These are phyloP conservation scores for Danio kyathit DNA, from an alignment of 2,797 vertebrate species.

Conservation along the genomic window DNA sequence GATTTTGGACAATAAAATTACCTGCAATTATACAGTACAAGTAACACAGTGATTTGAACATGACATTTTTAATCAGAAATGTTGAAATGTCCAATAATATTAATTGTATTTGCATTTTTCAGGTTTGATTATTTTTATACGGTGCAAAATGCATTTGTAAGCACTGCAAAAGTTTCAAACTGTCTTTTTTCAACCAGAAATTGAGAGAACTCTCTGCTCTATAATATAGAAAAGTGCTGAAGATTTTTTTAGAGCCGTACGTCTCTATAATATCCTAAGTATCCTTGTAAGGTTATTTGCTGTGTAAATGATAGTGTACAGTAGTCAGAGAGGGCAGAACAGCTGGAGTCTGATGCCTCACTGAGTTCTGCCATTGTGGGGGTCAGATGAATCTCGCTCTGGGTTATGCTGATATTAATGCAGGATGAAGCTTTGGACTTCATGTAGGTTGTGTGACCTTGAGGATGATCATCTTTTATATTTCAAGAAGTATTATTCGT, in stretches of 20 bases:
- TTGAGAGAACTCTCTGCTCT: not conserved
- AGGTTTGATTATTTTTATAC: no score
- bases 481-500: not conserved
- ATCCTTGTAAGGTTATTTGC: conserved; percentile 26
- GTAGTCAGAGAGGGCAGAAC: conserved; percentile 18
- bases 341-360: conserved; percentile 28
- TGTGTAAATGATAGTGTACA: conserved; percentile 28
- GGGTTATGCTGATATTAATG: conserved; percentile 18
- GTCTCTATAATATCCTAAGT: not conserved
- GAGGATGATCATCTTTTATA: not conserved
- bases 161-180: no score
- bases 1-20: no score
- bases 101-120: no score
- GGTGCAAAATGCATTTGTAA: not conserved
- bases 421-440: not conserved
- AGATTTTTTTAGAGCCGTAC: not conserved
- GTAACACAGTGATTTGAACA: no score
- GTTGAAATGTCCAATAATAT: no score
- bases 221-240: not conserved
- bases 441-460: conserved; percentile 14
- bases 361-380: conserved; percentile 1
- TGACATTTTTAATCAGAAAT: no score
- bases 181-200: not conserved
- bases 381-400: conserved; percentile 11
- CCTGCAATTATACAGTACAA: no score